These are phyloP conservation scores for Euthynnus affinis DNA, from an alignment of 2,797 vertebrate species.

Conservation along the genomic window DNA sequence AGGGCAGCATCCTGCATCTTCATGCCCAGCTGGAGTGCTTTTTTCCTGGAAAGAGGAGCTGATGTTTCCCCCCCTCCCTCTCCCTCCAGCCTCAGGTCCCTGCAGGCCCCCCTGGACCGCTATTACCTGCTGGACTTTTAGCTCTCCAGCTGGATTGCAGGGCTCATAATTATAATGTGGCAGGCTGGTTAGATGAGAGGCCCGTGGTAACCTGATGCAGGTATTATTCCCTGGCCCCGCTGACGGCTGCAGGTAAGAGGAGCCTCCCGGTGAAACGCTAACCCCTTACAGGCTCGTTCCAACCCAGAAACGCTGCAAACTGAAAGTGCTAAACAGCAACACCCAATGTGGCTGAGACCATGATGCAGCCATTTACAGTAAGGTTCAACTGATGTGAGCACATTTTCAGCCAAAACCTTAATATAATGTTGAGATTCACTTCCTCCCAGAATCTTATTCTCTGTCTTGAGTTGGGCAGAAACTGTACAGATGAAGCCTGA, in stretches of 20 bases:
- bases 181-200: slow-evolving; percentile 81
- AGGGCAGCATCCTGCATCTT: slow-evolving; percentile 48
- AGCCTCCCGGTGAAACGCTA: slow-evolving; percentile 81
- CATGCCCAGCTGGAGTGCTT: neutral
- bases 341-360: slow-evolving; percentile 12
- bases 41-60: slow-evolving; percentile 66
- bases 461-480: too few relatives aligned
- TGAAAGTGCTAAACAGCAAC: slow-evolving; percentile 73
- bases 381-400: neutral
- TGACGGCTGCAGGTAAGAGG: slow-evolving; percentile 83
- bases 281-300: slow-evolving; percentile 54
- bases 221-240: slow-evolving; percentile 75
- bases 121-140: slow-evolving; percentile 46
- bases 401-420: neutral
- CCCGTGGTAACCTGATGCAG: slow-evolving; percentile 80
- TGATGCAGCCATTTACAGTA: slow-evolving; percentile 23
- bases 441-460: too few relatives aligned
- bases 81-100: slow-evolving; percentile 19
- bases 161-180: slow-evolving; percentile 76
- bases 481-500: too few relatives aligned
- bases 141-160: slow-evolving; percentile 72
- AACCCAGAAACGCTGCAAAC: slow-evolving; percentile 76
- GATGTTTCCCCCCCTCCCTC: slow-evolving; percentile 28
- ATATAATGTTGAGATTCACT: neutral
- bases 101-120: slow-evolving; percentile 52